A percentile compares a stretch with the other conserved stretches of the same genome.
Evolutionary conservation across 2,113 vertebrate genomes (phyloP).

Genomic region (Ciconia maguari): DNA sequence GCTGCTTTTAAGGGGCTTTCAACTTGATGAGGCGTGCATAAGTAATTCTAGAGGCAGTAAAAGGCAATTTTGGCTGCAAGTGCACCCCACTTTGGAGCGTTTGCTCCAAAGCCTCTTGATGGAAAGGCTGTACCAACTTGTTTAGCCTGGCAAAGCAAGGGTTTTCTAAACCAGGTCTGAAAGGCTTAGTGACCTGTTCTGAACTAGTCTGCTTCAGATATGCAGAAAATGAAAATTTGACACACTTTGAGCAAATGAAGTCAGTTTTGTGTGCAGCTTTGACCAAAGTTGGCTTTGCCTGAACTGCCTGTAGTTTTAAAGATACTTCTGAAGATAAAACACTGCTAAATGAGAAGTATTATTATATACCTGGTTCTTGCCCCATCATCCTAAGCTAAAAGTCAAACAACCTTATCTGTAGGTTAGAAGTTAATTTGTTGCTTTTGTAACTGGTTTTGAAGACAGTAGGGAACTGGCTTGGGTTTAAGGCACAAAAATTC

Average conservation of each 20-base stretch:
- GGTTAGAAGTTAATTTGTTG: not conserved
- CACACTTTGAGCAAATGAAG: not conserved
- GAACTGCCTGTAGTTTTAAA: not conserved
- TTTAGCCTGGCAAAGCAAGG: not conserved
- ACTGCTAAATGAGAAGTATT: not conserved
- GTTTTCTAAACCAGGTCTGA: not conserved
- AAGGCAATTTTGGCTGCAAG: not conserved
- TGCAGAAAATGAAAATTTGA: not conserved
- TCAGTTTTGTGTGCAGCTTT: not conserved
- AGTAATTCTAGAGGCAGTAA: not conserved
- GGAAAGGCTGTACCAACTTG: not conserved
- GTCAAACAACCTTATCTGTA: not conserved
- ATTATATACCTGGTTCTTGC: not conserved
- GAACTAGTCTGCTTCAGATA: not conserved
- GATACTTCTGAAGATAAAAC: not conserved
- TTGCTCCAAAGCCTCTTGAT: accelerated
- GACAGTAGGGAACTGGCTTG: not conserved
- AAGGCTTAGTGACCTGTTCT: not conserved
- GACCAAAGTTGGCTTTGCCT: not conserved
- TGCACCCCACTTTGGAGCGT: accelerated
- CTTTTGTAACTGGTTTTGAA: not conserved
- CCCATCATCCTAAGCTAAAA: not conserved
- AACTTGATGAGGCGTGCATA: accelerated
- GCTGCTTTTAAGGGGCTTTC: not conserved
- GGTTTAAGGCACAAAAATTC: not conserved